These are phyloP conservation scores for Aramus guarauna DNA, from an alignment of 2,113 vertebrate genomes.

Conservation along the genomic window DNA sequence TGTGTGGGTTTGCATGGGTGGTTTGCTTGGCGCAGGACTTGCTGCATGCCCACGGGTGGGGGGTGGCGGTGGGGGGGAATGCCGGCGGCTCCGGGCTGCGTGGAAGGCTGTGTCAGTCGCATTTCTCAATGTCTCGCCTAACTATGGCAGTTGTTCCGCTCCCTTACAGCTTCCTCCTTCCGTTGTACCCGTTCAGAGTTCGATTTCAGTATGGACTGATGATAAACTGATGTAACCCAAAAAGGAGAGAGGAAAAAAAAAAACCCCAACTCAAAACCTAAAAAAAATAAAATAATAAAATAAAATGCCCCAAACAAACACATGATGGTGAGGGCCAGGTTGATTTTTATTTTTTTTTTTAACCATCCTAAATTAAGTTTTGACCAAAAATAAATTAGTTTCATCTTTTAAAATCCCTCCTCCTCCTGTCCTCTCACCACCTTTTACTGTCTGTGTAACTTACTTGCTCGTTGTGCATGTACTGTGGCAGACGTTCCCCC, in stretches of 20 bases:
- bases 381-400: background rate
- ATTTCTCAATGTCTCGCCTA: conserved; percentile 65
- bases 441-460: conserved; percentile 52
- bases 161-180: conserved; percentile 63
- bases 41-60: conserved; percentile 73
- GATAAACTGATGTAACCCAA: conserved; percentile 41
- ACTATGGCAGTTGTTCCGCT: conserved; percentile 55
- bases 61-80: no score
- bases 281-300: background rate
- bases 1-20: conserved; percentile 76
- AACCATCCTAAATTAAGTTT: conserved; percentile 41
- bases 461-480: conserved; percentile 74
- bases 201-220: conserved; percentile 31
- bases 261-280: background rate
- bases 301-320: background rate
- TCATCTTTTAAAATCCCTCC: conserved; percentile 9
- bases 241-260: conserved; percentile 18
- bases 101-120: conserved; percentile 58
- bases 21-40: conserved; percentile 74
- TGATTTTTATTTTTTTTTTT: background rate
- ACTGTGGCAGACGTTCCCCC: conserved; percentile 13
- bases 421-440: background rate
- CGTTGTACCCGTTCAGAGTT: conserved; percentile 35
- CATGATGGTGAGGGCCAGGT: conserved; percentile 61
- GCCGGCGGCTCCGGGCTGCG: conserved; percentile 27